Conservation (phyloP, 2,113 vertebrate genomes). For the Camelus bactrianus region DNA sequence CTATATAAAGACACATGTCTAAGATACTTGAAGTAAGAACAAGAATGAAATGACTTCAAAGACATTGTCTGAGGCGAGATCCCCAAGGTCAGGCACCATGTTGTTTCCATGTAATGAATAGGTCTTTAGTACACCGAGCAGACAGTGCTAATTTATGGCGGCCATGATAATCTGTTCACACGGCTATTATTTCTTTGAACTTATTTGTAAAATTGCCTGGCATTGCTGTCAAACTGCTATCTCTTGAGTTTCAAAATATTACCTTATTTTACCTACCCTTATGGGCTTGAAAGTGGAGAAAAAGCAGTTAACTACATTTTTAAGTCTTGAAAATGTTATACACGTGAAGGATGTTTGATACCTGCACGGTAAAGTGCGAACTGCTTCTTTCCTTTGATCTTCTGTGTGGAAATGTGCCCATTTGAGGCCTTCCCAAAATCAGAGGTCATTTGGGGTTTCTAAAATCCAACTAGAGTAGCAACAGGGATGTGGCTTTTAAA, state of each 20-base stretch:
- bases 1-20: conserved; percentile 79
- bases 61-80: conserved; percentile 65
- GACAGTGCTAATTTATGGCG: conserved; percentile 64
- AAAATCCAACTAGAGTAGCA: conserved; percentile 51
- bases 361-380: conserved; percentile 28
- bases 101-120: conserved; percentile 67
- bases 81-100: conserved; percentile 63
- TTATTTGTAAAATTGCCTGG: conserved; percentile 52
- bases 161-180: conserved; percentile 36
- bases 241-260: conserved; percentile 48
- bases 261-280: background rate
- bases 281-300: background rate
- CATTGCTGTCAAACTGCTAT: conserved; percentile 3
- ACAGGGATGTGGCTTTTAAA: conserved; percentile 52
- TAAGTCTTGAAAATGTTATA: conserved; percentile 9
- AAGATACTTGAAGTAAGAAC: conserved; percentile 79
- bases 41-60: conserved; percentile 79
- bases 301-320: conserved; percentile 30
- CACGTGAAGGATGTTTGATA: conserved; percentile 56
- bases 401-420: conserved; percentile 58
- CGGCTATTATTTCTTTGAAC: conserved; percentile 57
- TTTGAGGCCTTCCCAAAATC: conserved; percentile 50
- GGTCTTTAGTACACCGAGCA: conserved; percentile 41
- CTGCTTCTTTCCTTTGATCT: conserved; percentile 71
- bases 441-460: conserved; percentile 47